Base-by-base conservation (phyloP, 2,888 invertebrate species). In the Drosophila robusta region DNA sequence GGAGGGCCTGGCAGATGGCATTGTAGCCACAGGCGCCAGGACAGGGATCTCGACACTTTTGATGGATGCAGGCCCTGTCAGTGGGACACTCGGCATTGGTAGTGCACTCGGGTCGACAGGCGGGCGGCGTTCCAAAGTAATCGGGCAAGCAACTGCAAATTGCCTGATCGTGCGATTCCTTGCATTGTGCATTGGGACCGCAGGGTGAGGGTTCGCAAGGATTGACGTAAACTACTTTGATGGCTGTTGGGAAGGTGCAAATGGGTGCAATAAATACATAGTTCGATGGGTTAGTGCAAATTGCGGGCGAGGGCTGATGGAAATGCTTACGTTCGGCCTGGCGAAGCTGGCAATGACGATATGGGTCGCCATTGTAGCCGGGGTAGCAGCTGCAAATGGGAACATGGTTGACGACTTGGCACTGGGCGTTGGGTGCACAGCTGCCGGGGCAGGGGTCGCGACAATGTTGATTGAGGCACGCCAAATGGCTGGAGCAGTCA, bases 181-280 rank as follows among this genome's bases (percentile, higher is more conserved):
- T 93, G 87, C 96, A 97, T 84, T 95, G 94, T 12, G 96, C 95
- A 91, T 95, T 95, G 26, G 93, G 92, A 47, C 96, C 96, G 90
- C 97, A 97, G 1, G 96, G 96, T 18, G 95, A 95, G 63, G 96
- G 96, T 56, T 93, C 90, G 89, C 97, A 97, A 11, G 96, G 96
- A 90, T 95, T 94, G 55, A 92, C 84, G 86, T 90, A 90, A 32
- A 87, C 86, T 71, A 8, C 24, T 54, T 50, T 68, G 12, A 63
- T 32, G 16, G 69, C 78, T 73, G 78, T 61, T 32, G 64, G 46
- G n/a, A 29, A 24, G 24, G 67, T 69, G 62, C 72, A 72, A 60
- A 62, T 45, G 50, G 52, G 75, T 75, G 80, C 62, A 63, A 52
- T 55, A 46, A 78, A 72, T 39, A 63, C 18, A 57, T 52, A 50